Evolutionary conservation across 2,888 invertebrate genomes (phyloP).

Genomic region (Apamea crenata): DNA sequence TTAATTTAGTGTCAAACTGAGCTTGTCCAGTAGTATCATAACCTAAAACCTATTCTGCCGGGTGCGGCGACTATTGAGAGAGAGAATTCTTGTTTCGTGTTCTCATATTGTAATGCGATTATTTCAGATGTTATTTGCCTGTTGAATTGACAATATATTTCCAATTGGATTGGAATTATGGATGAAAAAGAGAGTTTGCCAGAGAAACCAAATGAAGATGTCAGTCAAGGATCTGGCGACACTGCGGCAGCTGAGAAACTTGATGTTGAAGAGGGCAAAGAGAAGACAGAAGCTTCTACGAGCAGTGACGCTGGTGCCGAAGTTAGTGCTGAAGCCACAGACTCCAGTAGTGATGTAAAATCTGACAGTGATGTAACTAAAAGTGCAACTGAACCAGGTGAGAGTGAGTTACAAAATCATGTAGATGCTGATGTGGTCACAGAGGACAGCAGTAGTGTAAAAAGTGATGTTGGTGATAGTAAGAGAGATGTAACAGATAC

Average conservation of each 20-base stretch:
- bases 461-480: slow-evolving; percentile 65
- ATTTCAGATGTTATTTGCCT: slow-evolving; percentile 79
- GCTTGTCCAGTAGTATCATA: slow-evolving; percentile 73
- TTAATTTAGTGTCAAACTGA: slow-evolving; percentile 47
- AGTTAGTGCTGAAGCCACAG: slow-evolving; percentile 11
- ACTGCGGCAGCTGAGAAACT: slow-evolving; percentile 46
- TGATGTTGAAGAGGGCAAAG: slow-evolving; percentile 35
- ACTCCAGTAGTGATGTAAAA: slow-evolving; percentile 57
- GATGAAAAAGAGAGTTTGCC: slow-evolving; percentile 81
- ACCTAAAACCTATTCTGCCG: slow-evolving; percentile 85
- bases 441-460: slow-evolving; percentile 72
- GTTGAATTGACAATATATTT: slow-evolving; percentile 68
- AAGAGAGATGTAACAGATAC: slow-evolving; percentile 65
- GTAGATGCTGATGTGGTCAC: slow-evolving; percentile 78
- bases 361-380: slow-evolving; percentile 55
- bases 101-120: slow-evolving; percentile 22
- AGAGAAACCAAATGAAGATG: slow-evolving; percentile 72
- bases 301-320: background rate
- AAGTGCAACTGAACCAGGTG: slow-evolving; percentile 57
- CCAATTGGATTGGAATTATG: slow-evolving; percentile 81
- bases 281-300: slow-evolving; percentile 2
- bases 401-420: slow-evolving; percentile 80
- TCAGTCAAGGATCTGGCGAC: slow-evolving; percentile 62
- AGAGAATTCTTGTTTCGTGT: slow-evolving; percentile 25
- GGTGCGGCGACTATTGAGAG: slow-evolving; percentile 72